Evolutionary conservation across 2,113 vertebrate genomes (phyloP), one percentile per base, ranked within the genome.

Genomic region (Mesocricetus auratus): DNA sequence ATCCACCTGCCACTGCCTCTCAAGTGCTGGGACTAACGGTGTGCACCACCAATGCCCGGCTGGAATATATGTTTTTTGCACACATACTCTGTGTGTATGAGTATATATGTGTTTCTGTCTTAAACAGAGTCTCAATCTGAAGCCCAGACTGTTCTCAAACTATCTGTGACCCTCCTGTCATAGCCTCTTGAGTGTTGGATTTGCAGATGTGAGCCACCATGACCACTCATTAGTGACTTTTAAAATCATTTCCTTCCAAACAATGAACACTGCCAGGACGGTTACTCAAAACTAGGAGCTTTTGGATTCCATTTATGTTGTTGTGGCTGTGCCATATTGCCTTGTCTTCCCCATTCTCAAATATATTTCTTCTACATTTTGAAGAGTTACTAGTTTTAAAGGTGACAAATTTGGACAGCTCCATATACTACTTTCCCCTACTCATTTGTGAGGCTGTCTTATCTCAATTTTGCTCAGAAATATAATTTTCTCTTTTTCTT

Each of bases 371-470:
- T 95, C 45, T 89, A 74, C 45, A 36, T 74, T 96, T 92, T 91
- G 83, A 93, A 78, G 66, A 56, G 36, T 45, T 42, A 94, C 69
- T 78, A 50, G 68, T 69, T 93, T 96, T 78, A 83, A 85, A 82
- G 50, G 24, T 29, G 33, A 60, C 36, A 45, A 45, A 66, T 58
- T 86, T 95, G 42, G 81, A n/a, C 5, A 71, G 11, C 5, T 47
- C 15, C 6, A 24, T 56, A 15, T 7, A 3, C 50, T 6, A 42
- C 1, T 58, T 86, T 62, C 39, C 45, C 86, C 82, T 53, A 39
- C 15, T 92, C 19, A 7, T 73, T 29, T 92, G 6, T 39, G 1
- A 50, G 87, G 77, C 9, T 78, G 22, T 22, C n/a, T 82, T 1
- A 8, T n/a, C 74, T 93, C 60, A 42, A 29, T 94, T 94, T 94